Evolutionary conservation across 2,797 vertebrate genomes (phyloP).

Genomic region (Malacoraja senta): DNA sequence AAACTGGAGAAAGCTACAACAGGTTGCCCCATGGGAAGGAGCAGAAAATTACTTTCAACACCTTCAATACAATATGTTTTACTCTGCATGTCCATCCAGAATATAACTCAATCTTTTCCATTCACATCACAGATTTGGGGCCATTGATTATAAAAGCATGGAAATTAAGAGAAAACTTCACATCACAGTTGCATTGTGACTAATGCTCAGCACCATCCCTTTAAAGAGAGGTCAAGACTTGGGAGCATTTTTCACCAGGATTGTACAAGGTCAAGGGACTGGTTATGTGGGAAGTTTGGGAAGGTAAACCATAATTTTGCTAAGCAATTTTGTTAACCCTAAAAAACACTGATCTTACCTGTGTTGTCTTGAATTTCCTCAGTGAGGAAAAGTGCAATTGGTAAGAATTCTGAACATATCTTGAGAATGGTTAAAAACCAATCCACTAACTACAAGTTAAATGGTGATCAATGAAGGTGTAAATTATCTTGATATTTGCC

Average conservation of each 20-base stretch:
- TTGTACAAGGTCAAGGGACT: neutral
- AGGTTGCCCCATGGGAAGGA: too few species aligned
- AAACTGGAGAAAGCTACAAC: too few species aligned
- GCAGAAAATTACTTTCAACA: too few species aligned
- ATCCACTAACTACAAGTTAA: neutral
- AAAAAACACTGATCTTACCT: too few species aligned
- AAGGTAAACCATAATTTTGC: too few species aligned
- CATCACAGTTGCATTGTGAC: neutral
- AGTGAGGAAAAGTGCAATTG: neutral
- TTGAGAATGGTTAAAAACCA: neutral
- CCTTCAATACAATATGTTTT: too few species aligned
- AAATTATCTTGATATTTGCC: neutral
- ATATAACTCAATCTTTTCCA: too few species aligned
- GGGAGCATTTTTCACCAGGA: neutral
- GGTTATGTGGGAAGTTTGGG: neutral
- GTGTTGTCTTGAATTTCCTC: too few species aligned
- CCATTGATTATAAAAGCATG: neutral
- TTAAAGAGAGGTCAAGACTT: neutral
- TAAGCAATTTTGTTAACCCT: too few species aligned
- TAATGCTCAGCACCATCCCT: too few species aligned
- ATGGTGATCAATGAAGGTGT: neutral
- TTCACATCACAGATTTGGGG: too few species aligned
- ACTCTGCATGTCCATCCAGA: too few species aligned
- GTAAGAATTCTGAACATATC: neutral
- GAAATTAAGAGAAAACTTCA: neutral